Conservation (phyloP, 2,113 vertebrate species). For the Sylvietta virens region DNA sequence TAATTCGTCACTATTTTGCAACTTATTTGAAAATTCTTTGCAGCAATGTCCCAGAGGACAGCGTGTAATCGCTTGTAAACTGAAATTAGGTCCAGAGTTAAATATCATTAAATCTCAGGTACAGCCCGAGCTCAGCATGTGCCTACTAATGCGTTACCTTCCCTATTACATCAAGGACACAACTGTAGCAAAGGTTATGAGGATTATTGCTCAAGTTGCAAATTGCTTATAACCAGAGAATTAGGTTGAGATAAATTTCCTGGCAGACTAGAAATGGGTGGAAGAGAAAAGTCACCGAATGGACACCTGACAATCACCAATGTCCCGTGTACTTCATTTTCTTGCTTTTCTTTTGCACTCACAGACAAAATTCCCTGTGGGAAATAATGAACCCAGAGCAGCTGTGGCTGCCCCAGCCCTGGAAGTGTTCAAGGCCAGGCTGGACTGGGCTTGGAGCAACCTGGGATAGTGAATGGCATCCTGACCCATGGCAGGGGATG, state of each 20-base stretch:
- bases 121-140: slow-evolving; percentile 74
- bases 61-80: slow-evolving; percentile 90
- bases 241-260: not conserved
- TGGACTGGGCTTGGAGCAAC: not conserved
- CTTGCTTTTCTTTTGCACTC: not conserved
- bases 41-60: slow-evolving; percentile 85
- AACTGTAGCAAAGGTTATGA: slow-evolving; percentile 37
- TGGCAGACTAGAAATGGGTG: not conserved
- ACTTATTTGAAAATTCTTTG: slow-evolving; percentile 81
- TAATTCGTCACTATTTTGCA: slow-evolving; percentile 94
- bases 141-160: slow-evolving; percentile 80
- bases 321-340: not conserved
- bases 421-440: not conserved
- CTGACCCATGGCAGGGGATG: not conserved
- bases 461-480: not conserved
- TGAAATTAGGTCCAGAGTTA: slow-evolving; percentile 90
- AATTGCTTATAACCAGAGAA: slow-evolving; percentile 18
- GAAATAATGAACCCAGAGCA: not conserved
- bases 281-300: not conserved
- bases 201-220: slow-evolving; percentile 51
- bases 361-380: not conserved
- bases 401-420: not conserved
- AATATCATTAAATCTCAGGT: slow-evolving; percentile 88
- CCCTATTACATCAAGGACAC: slow-evolving; percentile 77
- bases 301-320: not conserved